phyloP scores from a whole-genome alignment of 1,140 invertebrate genomes.

The Drosophila murphyi region DNA sequence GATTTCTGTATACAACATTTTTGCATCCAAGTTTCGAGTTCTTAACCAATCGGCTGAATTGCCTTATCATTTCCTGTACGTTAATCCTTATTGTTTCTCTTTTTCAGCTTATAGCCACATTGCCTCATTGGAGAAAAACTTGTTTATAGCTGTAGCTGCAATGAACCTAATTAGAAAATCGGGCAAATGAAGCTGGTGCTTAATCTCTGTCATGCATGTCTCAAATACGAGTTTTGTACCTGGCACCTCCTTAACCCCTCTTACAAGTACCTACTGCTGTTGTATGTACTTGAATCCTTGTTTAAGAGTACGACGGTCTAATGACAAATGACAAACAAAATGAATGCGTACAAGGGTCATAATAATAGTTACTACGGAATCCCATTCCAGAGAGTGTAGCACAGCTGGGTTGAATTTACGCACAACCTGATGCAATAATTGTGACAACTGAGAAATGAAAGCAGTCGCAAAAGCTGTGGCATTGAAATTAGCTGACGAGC shows the following conservation, averaged over 20 bases:
- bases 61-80: background rate
- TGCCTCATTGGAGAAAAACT: background rate
- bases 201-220: conserved; percentile 6
- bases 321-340: conserved; percentile 30
- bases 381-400: conserved; percentile 2
- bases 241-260: background rate
- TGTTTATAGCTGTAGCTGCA: conserved; percentile 13
- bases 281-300: conserved; percentile 10
- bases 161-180: conserved; percentile 32
- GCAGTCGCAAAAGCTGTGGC: conserved; percentile 37
- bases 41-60: background rate
- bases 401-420: conserved; percentile 48
- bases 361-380: conserved; percentile 3
- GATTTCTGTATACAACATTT: too few species aligned
- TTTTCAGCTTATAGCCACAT: background rate
- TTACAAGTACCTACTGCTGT: background rate
- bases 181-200: conserved; percentile 13
- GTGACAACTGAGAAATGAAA: conserved; percentile 45
- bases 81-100: background rate
- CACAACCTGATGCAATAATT: conserved; percentile 60
- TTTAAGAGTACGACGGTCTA: conserved; percentile 11
- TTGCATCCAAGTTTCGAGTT: too few species aligned
- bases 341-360: conserved; percentile 21
- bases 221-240: background rate
- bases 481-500: conserved; percentile 71